A percentile compares a stretch with the other conserved stretches of the same genome.
Conservation (phyloP, 2,113 vertebrate genomes). For the human (Homo sapiens) region DNA sequence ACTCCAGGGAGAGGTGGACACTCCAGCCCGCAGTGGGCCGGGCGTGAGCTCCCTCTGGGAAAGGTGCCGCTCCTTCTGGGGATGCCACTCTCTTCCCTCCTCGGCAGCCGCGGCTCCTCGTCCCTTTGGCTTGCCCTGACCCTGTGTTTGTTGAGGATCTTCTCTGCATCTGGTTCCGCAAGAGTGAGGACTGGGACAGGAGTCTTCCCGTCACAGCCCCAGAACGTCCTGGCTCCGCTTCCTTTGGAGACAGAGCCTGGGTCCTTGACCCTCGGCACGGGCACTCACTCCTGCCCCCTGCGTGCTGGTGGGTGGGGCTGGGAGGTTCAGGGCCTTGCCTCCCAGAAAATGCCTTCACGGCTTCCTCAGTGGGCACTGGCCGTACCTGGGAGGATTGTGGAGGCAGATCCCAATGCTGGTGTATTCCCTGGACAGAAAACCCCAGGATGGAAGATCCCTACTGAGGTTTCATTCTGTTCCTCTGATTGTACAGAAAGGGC, state of each 20-base stretch:
- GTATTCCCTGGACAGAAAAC: neutral
- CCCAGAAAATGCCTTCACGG: neutral
- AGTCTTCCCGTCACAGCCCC: neutral
- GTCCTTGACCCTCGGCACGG: neutral
- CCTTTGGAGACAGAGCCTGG: neutral
- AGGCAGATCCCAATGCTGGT: neutral
- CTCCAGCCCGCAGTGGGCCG: neutral
- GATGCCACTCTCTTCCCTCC: too few species aligned
- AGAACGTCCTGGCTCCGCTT: neutral
- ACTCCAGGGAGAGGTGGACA: neutral
- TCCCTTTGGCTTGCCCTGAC: neutral
- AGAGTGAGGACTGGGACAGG: neutral
- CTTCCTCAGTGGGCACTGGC: neutral
- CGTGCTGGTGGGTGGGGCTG: neutral
- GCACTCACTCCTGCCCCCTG: neutral
- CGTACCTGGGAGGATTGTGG: neutral
- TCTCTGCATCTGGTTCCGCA: neutral
- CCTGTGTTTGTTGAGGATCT: neutral
- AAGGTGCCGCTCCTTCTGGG: neutral
- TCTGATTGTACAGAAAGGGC: neutral
- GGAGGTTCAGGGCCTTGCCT: neutral
- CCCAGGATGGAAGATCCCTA: neutral
- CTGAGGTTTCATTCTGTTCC: neutral
- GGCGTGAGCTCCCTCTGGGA: neutral
- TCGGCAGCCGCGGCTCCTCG: rapidly evolving